phyloP scores from a whole-genome alignment of 2,888 invertebrate species.

The Volucella inflata region DNA sequence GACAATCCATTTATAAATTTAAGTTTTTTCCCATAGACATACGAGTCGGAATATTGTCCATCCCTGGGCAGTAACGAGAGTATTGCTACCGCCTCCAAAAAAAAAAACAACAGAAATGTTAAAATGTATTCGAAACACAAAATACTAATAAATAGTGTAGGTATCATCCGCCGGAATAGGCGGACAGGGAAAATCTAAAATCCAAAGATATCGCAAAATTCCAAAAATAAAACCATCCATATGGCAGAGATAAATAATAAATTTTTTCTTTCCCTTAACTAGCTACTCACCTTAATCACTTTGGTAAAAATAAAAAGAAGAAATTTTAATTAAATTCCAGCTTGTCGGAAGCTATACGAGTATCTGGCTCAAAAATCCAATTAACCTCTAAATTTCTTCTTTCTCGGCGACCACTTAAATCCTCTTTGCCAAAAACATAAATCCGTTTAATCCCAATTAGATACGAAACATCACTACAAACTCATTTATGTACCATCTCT shows the following conservation, averaged over 20 bases:
- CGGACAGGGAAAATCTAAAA: no score
- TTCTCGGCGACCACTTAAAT: conserved; percentile 35
- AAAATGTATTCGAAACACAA: no score
- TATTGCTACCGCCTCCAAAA: no score
- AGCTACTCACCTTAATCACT: conserved; percentile 47
- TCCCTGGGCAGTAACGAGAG: no score
- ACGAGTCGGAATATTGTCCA: no score
- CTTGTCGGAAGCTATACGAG: conserved; percentile 1
- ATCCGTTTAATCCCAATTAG: conserved; percentile 41
- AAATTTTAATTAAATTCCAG: conserved; percentile 12
- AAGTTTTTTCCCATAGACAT: no score
- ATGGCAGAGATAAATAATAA: not conserved
- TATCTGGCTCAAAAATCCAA: conserved; percentile 14
- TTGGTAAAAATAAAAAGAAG: conserved; percentile 2
- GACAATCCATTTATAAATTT: no score
- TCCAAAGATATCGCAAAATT: not conserved
- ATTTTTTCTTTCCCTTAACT: not conserved
- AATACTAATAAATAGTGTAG: no score
- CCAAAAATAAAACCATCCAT: not conserved
- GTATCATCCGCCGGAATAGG: no score
- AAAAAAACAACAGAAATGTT: no score
- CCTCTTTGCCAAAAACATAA: conserved; percentile 30
- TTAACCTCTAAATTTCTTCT: conserved; percentile 17
- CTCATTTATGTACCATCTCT: not conserved
- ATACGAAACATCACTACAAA: not conserved